Base-by-base conservation (phyloP, 2,888 invertebrate genomes). In the Alviniconcha strummeri region DNA sequence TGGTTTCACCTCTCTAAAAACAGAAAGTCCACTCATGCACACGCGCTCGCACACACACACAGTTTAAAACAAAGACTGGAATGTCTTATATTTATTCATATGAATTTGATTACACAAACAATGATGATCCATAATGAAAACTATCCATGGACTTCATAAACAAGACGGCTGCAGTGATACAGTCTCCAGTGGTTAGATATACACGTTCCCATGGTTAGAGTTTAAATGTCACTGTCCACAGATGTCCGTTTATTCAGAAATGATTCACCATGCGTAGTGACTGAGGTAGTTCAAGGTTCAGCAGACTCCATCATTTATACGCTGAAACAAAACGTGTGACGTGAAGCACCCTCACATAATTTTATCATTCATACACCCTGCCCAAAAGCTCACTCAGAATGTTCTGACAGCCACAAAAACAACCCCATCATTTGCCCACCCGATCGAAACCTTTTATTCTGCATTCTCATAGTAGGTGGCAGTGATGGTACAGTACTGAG, bases 401-500 rank as follows among this genome's bases (percentile, higher is more conserved):
- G 36, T 36, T 36, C 36, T 36, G 36, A 36, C 36, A 36, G 36
- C 36, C 36, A 36, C 36, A 3, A 36, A 36, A 36, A 36, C 36
- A 36, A 36, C 36, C 36, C 36, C 36, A 36, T 36, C 36, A 36
- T 36, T 36, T 36, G 36, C 36, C 36, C 36, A 36, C 36, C 36
- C 3, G 36, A 36, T 3, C 36, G 3, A 36, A 36, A 36, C 36
- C 36, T 4, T 81, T 81, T 64, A 81, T 55, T 81, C 75, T 9
- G 72, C 76, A 11, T 83, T 79, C 88, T 93, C 93, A 86, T 90
- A 92, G 83, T 93, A 93, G 11, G 91, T 90, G 71, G 91, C 85
- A 78, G 89, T 88, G 69, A 93, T 89, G 85, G 93, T 93, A 88
- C 89, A 92, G 86, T 92, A 93, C 77, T 88, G 87, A 56, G 88